Conservation (phyloP, 2,888 invertebrate species). For the Artemia sinica region DNA sequence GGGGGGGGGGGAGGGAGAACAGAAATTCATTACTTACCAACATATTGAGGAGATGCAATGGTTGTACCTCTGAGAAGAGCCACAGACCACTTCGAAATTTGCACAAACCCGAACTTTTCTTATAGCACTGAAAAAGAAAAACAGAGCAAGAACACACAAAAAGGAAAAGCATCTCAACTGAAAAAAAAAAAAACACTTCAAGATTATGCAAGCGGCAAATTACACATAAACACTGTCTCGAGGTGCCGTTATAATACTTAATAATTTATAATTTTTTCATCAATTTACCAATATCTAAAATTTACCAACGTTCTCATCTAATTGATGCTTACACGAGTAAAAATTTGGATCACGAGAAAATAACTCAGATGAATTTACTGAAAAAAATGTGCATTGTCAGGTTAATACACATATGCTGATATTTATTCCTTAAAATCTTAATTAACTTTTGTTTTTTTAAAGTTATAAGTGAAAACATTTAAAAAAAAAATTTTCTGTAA, state of each 20-base stretch:
- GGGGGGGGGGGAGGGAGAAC: too few species aligned
- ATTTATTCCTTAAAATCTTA: too few species aligned
- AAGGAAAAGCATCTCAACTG: conserved; percentile 6
- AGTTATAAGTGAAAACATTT: too few species aligned
- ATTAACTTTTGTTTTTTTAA: too few species aligned
- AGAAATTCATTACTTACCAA: too few species aligned
- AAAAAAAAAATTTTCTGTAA: too few species aligned
- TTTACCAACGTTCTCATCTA: conserved; percentile 9
- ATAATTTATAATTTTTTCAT: background rate
- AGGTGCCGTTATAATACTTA: too few species aligned
- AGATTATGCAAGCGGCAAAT: conserved; percentile 7
- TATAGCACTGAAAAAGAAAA: conserved; percentile 8
- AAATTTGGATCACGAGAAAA: too few species aligned
- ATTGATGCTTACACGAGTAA: too few species aligned
- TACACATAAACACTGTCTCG: conserved; percentile 6
- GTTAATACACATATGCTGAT: too few species aligned
- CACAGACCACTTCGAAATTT: conserved; percentile 5
- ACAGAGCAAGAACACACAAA: background rate
- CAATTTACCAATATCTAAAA: background rate
- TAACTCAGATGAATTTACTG: too few species aligned
- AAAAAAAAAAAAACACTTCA: background rate
- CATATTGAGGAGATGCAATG: conserved; percentile 2
- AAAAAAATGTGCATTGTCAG: too few species aligned
- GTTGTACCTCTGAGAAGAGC: conserved; percentile 10
- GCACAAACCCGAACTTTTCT: background rate